Conservation (phyloP, 2,113 vertebrate species). For the Hymenochirus boettgeri region DNA sequence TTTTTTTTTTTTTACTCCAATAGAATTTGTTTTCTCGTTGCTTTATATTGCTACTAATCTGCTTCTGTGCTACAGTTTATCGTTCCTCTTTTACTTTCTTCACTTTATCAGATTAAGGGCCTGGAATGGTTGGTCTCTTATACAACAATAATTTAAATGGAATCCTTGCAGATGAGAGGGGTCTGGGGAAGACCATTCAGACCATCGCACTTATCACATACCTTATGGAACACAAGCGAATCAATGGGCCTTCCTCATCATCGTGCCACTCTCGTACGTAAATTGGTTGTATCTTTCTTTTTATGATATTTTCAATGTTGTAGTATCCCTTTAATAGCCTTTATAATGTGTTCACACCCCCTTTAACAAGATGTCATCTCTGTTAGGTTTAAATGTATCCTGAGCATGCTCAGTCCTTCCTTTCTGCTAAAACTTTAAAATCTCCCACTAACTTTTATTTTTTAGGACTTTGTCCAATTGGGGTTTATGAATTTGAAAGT, state of each 20-base stretch:
- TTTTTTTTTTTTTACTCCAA: rapidly evolving
- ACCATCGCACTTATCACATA: constrained; percentile 96
- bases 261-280: constrained; percentile 93
- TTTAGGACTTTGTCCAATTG: constrained; percentile 91
- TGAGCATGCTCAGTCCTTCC: too few species aligned
- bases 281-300: too few species aligned
- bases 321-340: too few species aligned
- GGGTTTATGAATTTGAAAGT: constrained; percentile 97
- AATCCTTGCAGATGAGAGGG: constrained; percentile 96
- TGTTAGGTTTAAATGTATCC: too few species aligned
- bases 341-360: too few species aligned
- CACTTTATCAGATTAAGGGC: constrained; percentile 75
- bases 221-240: constrained; percentile 96
- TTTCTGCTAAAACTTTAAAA: too few species aligned
- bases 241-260: constrained; percentile 98
- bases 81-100: not conserved
- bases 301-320: too few species aligned
- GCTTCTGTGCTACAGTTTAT: not conserved
- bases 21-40: rapidly evolving
- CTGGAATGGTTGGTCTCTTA: constrained; percentile 95
- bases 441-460: not conserved
- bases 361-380: too few species aligned
- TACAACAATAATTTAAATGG: constrained; percentile 98
- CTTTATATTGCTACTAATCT: too few species aligned
- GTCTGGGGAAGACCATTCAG: constrained; percentile 94